These are phyloP conservation scores for Origma solitaria DNA, from an alignment of 2,113 vertebrate species.

Conservation along the genomic window DNA sequence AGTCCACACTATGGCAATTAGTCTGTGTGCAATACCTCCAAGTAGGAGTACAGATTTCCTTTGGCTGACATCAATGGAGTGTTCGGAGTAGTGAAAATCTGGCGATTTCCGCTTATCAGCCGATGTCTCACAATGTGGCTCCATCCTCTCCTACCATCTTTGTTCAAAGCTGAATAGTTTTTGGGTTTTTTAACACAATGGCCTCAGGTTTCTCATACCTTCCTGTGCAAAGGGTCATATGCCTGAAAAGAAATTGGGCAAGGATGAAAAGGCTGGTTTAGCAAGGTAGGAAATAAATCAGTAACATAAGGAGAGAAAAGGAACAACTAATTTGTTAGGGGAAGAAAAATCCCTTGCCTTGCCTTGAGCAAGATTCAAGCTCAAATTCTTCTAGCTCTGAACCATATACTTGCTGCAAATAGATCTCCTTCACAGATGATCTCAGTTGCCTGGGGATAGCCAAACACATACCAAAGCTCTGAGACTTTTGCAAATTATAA, in stretches of 20 bases:
- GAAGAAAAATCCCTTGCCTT: neutral
- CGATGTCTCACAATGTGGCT: neutral
- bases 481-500: neutral
- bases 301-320: neutral
- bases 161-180: neutral
- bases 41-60: neutral
- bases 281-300: neutral
- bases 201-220: neutral
- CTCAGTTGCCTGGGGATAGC: neutral
- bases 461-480: neutral
- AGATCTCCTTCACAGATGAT: neutral
- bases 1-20: neutral
- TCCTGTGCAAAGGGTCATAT: neutral
- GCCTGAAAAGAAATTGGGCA: neutral
- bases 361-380: neutral
- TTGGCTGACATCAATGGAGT: accelerated
- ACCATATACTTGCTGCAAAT: neutral
- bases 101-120: neutral
- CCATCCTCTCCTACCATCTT: neutral
- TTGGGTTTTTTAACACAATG: neutral
- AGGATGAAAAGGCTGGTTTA: neutral
- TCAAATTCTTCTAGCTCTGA: neutral
- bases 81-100: neutral
- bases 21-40: neutral
- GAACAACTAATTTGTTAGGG: neutral